Base-by-base conservation (phyloP, 2,888 invertebrate species). In the Caenorhabditis macrosperma region DNA sequence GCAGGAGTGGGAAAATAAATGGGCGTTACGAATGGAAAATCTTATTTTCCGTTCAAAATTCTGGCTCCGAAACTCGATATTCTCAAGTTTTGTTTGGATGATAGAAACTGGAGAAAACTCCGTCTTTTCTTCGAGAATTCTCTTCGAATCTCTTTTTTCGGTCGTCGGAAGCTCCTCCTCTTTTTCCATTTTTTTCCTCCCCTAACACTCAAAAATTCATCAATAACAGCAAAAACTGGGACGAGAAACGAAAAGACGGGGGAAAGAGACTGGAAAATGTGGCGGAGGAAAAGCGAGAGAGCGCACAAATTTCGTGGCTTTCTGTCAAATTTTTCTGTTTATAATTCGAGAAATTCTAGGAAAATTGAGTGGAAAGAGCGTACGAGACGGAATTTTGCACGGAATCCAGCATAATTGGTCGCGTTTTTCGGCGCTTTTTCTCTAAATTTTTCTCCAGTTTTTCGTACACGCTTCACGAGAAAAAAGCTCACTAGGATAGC, bases 41-140 rank as follows among this genome's bases (percentile, higher is more conserved):
- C 48, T 24, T 48, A 24, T 48, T 48, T 48, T 48, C 24, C 48
- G 48, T 24, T 48, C 38, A 38, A 38, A 38, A 38, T 38, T 38
- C 15, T 38, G 38, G 38, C 38, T 48, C 24, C 12, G 48, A 52
- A 52, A 52, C 28, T 52, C 52, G 52, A 52, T 52, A 52, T 26
- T 52, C 52, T 28, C 52, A 33, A 33, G 55, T 55, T 54, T 55
- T 55, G 30, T 50, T 50, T 54, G 15, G 30, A 54, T 33, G 17
- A 24, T 24, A 10, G 17, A 30, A 54, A 54, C 24, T 10, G 22
- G 50, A 50, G 15, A 20, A 46, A 50, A 50, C 38, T 38, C 38
- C 12, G n/a, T n/a, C 38, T 38, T 38, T 38, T 38, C 38, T 38
- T 38, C 24, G 24, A 48, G 20, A 17, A 22, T 48, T 52, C 26